A percentile compares a stretch with the other conserved stretches of the same genome.
These are phyloP conservation scores for Yponomeuta plumbellus DNA, from an alignment of 2,888 invertebrate genomes.

Conservation along the genomic window DNA sequence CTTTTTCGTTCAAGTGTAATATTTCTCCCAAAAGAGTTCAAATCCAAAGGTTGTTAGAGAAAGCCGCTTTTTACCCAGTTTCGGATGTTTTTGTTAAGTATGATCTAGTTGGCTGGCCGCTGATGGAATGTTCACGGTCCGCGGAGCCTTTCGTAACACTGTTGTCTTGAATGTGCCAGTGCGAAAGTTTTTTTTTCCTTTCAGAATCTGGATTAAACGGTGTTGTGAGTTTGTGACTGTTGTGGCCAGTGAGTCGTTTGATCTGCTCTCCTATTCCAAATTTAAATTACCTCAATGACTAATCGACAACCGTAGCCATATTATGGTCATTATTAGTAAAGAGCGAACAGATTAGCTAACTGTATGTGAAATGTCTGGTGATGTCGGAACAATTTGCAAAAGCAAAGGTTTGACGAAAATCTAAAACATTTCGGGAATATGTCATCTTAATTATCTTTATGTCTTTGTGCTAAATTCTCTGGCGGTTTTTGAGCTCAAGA, in stretches of 20 bases:
- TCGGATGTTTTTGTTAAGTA: slow-evolving; percentile 53
- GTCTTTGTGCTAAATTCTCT: no score
- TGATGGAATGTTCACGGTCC: slow-evolving; percentile 72
- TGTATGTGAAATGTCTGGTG: no score
- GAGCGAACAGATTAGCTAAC: no score
- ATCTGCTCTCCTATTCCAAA: background rate
- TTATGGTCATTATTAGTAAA: no score
- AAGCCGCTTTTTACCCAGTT: slow-evolving; percentile 2
- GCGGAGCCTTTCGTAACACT: slow-evolving; percentile 71
- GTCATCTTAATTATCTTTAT: no score
- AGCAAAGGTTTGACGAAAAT: no score
- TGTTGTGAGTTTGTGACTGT: slow-evolving; percentile 41
- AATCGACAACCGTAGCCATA: background rate
- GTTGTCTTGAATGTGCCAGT: slow-evolving; percentile 56
- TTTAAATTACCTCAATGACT: background rate
- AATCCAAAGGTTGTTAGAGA: background rate
- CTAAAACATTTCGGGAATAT: no score
- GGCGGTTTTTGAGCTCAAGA: no score
- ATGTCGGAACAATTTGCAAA: no score
- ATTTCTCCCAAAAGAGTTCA: background rate
- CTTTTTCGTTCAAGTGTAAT: background rate
- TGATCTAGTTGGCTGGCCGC: slow-evolving; percentile 50
- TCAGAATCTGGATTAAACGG: slow-evolving; percentile 48
- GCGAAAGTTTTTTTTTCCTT: slow-evolving; percentile 67
- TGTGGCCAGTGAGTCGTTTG: slow-evolving; percentile 27